Percentiles rank a stretch among this genome's conserved stretches.
phyloP scores from a whole-genome alignment of 2,113 vertebrate species.

The Sciurus niger region DNA sequence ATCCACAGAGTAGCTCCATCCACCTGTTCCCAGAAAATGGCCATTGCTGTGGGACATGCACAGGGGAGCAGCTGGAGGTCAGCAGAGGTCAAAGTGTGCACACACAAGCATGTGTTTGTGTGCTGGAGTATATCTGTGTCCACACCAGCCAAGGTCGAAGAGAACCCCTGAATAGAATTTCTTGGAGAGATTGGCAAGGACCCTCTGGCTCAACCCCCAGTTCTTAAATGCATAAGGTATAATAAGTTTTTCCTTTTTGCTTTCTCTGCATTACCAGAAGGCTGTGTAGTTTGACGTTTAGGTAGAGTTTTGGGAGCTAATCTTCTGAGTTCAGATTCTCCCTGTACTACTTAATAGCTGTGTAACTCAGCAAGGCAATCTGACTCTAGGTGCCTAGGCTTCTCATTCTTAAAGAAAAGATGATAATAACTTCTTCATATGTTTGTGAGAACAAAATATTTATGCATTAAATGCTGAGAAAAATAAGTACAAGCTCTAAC shows the following conservation, averaged over 20 bases:
- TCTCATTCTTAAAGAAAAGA: background rate
- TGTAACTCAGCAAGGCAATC: background rate
- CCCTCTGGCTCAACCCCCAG: background rate
- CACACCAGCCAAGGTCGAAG: background rate
- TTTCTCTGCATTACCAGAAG: too few species aligned
- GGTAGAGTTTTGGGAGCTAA: too few species aligned
- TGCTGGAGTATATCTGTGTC: background rate
- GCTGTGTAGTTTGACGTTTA: too few species aligned
- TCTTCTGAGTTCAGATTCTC: background rate
- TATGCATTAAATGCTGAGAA: background rate
- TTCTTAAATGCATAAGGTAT: background rate
- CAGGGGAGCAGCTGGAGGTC: constrained; percentile 64
- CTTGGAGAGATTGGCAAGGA: background rate
- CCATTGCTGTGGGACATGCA: constrained; percentile 57
- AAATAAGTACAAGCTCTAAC: background rate
- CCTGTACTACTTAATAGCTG: background rate
- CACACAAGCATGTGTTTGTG: constrained; percentile 63
- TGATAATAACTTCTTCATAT: background rate
- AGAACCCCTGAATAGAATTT: background rate
- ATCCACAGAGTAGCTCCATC: constrained; percentile 89
- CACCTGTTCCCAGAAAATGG: constrained; percentile 81
- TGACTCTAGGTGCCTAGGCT: background rate
- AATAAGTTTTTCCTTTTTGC: too few species aligned
- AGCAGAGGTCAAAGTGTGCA: background rate
- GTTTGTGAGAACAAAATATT: background rate